These are phyloP conservation scores for Hartigia nigra DNA, from an alignment of 2,888 invertebrate genomes.

Conservation along the genomic window DNA sequence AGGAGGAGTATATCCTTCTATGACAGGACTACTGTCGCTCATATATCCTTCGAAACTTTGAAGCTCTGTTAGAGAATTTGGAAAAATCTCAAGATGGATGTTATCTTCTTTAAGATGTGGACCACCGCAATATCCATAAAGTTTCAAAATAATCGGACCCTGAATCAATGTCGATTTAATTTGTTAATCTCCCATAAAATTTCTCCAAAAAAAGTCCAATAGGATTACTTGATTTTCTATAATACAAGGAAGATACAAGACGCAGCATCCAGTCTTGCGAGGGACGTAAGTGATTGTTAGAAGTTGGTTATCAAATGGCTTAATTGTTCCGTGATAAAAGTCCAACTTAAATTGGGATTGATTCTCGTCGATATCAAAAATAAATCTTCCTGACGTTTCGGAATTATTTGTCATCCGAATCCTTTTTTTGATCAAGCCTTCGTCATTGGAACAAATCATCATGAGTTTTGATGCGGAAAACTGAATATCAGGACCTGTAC, in stretches of 20 bases:
- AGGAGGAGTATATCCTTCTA: constrained; percentile 34
- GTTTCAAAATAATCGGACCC: constrained; percentile 54
- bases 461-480: constrained; percentile 26
- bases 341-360: constrained; percentile 56
- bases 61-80: constrained; percentile 27
- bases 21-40: constrained; percentile 39
- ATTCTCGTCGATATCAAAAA: constrained; percentile 55
- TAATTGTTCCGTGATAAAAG: constrained; percentile 52
- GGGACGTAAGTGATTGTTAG: constrained; percentile 58
- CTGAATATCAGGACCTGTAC: constrained; percentile 37
- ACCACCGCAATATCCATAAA: constrained; percentile 44
- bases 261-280: constrained; percentile 48
- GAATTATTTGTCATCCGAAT: constrained; percentile 61
- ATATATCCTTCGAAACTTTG: constrained; percentile 55
- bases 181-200: too few relatives aligned
- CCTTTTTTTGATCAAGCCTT: constrained; percentile 34
- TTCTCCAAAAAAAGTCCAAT: too few relatives aligned
- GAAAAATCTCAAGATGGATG: constrained; percentile 29
- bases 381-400: constrained; percentile 51
- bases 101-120: constrained; percentile 13
- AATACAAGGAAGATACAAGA: constrained; percentile 55
- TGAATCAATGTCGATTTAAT: constrained; percentile 27
- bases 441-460: constrained; percentile 28
- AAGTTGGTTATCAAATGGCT: constrained; percentile 44
- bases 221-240: constrained; percentile 61